Percentiles rank a stretch among this genome's conserved stretches.
Conservation (phyloP, 2,113 vertebrate species). For the Machaerirhynchus nigripectus region DNA sequence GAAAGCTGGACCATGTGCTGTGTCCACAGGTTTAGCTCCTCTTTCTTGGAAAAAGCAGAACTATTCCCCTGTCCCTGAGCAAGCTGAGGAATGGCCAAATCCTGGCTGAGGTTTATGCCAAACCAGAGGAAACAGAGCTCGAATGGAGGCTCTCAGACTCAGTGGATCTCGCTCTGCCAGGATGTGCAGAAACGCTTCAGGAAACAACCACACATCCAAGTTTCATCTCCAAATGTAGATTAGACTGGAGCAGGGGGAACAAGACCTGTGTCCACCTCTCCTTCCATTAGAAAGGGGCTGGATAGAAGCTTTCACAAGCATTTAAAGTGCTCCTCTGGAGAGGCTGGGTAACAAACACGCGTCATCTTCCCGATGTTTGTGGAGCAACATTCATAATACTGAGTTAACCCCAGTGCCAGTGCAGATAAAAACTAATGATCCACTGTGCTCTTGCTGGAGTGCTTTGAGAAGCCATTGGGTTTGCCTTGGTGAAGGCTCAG, state of each 20-base stretch:
- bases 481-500: neutral
- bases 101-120: neutral
- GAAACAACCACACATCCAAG: neutral
- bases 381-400: neutral
- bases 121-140: neutral
- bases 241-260: neutral
- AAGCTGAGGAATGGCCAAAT: neutral
- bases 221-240: neutral
- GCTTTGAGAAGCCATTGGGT: neutral
- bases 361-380: neutral
- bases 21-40: too few relatives aligned
- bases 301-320: neutral
- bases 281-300: neutral
- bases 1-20: too few relatives aligned
- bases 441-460: neutral
- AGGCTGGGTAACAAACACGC: neutral
- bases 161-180: neutral
- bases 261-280: neutral
- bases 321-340: neutral
- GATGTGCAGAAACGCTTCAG: neutral
- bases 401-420: neutral
- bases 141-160: neutral
- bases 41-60: neutral
- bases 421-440: neutral
- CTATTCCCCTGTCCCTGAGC: neutral